A percentile compares a stretch with the other conserved stretches of the same genome.
phyloP scores from a whole-genome alignment of 2,888 invertebrate species.

The Rapana venosa region DNA sequence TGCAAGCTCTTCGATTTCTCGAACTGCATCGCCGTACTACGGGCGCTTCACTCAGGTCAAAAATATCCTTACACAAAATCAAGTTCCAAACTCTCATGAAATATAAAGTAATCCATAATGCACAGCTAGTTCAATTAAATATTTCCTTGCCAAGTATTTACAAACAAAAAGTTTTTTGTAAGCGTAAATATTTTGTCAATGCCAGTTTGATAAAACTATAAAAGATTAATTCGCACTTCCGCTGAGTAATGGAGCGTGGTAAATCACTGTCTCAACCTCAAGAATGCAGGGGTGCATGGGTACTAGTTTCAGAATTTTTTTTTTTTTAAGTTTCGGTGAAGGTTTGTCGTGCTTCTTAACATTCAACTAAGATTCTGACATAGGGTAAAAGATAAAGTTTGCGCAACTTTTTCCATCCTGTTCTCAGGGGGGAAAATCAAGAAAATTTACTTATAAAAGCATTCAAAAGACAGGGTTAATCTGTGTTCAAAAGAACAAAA shows the following conservation, averaged over 20 bases:
- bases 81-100: not conserved
- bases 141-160: not conserved
- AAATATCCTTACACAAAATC: not conserved
- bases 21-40: conserved; percentile 11
- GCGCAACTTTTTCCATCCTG: no score
- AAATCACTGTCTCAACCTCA: not conserved
- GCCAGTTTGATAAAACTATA: not conserved
- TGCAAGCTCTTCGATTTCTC: not conserved
- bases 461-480: no score
- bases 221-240: conserved; percentile 22
- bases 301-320: no score
- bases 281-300: no score
- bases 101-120: not conserved
- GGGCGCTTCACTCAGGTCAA: not conserved
- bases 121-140: not conserved
- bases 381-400: no score
- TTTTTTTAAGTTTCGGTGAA: no score
- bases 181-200: not conserved
- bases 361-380: no score
- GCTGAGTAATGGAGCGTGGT: not conserved
- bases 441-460: no score
- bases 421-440: no score
- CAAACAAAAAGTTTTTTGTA: not conserved
- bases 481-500: no score
- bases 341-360: no score